These are phyloP conservation scores for Drosophila littoralis DNA, from an alignment of 1,140 invertebrate genomes.

Conservation along the genomic window DNA sequence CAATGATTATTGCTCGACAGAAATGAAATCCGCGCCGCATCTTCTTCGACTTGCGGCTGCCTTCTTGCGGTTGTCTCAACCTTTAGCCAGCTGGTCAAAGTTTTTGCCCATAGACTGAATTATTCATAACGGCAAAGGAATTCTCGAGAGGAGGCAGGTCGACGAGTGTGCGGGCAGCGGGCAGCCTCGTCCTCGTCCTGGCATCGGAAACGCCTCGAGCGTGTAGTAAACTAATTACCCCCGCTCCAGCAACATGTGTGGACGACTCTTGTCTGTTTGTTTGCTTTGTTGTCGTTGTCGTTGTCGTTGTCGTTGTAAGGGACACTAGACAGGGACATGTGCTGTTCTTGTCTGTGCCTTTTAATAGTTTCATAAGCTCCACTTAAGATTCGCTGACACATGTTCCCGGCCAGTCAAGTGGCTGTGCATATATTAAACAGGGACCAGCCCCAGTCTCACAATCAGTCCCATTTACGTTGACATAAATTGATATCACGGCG, in stretches of 20 bases:
- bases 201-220: constrained; percentile 63
- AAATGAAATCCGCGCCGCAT: constrained; percentile 18
- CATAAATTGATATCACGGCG: constrained; percentile 81
- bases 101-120: constrained; percentile 65
- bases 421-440: constrained; percentile 66
- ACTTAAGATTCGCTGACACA: constrained; percentile 84
- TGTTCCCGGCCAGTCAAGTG: constrained; percentile 66
- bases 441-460: constrained; percentile 7
- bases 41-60: constrained; percentile 64
- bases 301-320: constrained; percentile 42
- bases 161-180: neutral
- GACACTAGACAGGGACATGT: constrained; percentile 46
- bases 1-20: constrained; percentile 36
- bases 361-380: constrained; percentile 84
- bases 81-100: constrained; percentile 71
- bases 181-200: constrained; percentile 15
- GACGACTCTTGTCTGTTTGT: constrained; percentile 54
- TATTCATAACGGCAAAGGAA: constrained; percentile 62
- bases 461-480: constrained; percentile 66
- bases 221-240: constrained; percentile 81
- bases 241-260: constrained; percentile 29
- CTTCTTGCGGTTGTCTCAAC: constrained; percentile 62
- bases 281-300: constrained; percentile 42
- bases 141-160: neutral
- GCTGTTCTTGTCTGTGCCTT: constrained; percentile 61